Evolutionary conservation across 2,113 vertebrate genomes (phyloP).

Genomic region (Sceloporus tristichus): DNA sequence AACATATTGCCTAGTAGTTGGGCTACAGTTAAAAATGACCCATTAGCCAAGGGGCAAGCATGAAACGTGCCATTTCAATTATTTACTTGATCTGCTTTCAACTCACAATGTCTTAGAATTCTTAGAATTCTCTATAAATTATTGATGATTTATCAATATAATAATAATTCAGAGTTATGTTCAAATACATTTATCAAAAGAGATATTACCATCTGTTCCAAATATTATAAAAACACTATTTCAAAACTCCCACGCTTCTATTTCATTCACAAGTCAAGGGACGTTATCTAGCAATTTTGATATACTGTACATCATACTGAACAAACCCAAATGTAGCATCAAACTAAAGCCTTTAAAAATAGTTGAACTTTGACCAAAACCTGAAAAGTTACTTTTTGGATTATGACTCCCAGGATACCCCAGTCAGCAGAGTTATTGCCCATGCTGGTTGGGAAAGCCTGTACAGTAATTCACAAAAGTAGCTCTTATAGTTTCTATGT

Average conservation of each 20-base stretch:
- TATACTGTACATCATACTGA: constrained; percentile 32
- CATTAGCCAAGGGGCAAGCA: constrained; percentile 15
- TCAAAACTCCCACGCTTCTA: neutral
- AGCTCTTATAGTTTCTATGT: no score
- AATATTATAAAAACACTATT: neutral
- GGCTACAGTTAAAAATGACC: constrained; percentile 46
- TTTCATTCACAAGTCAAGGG: constrained; percentile 56
- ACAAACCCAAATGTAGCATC: constrained; percentile 44
- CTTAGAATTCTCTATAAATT: constrained; percentile 71
- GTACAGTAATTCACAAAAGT: no score
- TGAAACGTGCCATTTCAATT: constrained; percentile 39
- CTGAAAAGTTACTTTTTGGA: neutral
- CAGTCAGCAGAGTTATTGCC: neutral
- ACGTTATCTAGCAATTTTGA: constrained; percentile 42
- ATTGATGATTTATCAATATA: constrained; percentile 62
- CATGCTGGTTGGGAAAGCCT: neutral
- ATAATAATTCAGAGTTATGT: constrained; percentile 71
- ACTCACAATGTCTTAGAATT: constrained; percentile 50
- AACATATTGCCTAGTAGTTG: constrained; percentile 22
- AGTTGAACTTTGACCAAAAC: neutral
- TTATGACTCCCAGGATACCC: no score
- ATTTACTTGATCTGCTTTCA: constrained; percentile 63
- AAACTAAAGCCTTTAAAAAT: constrained; percentile 21
- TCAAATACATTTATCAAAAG: constrained; percentile 63
- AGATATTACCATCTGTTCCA: constrained; percentile 42